These are phyloP conservation scores for Tetragonisca angustula DNA, from an alignment of 2,888 invertebrate species.

Conservation along the genomic window DNA sequence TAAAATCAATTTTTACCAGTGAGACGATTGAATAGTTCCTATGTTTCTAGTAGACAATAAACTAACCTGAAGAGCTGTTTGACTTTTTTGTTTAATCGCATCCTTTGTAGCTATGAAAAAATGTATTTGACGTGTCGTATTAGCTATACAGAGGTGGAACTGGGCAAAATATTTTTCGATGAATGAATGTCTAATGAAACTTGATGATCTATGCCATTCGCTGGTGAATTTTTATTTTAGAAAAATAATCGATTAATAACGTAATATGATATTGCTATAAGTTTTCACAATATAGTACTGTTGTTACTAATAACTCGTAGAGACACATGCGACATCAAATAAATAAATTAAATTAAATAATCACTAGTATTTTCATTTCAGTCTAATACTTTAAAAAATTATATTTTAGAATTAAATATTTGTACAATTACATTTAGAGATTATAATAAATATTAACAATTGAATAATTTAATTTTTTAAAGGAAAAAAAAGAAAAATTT, in stretches of 20 bases:
- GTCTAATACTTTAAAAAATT: neutral
- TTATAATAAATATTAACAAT: neutral
- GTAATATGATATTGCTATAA: too few species aligned
- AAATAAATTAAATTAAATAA: too few species aligned
- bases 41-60: neutral
- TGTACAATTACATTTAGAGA: neutral
- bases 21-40: neutral
- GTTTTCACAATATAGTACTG: too few species aligned
- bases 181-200: neutral
- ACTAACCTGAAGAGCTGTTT: conserved; percentile 13
- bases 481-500: neutral
- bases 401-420: neutral
- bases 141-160: neutral
- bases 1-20: neutral
- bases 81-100: neutral
- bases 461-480: neutral
- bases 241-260: neutral
- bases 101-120: neutral
- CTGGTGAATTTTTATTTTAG: neutral
- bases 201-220: neutral
- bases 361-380: neutral
- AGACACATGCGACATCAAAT: too few species aligned
- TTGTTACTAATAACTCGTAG: too few species aligned
- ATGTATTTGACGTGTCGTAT: neutral
- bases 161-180: neutral